Evolutionary conservation across 2,888 invertebrate species (phyloP).

Genomic region (Argyresthia goedartella): DNA sequence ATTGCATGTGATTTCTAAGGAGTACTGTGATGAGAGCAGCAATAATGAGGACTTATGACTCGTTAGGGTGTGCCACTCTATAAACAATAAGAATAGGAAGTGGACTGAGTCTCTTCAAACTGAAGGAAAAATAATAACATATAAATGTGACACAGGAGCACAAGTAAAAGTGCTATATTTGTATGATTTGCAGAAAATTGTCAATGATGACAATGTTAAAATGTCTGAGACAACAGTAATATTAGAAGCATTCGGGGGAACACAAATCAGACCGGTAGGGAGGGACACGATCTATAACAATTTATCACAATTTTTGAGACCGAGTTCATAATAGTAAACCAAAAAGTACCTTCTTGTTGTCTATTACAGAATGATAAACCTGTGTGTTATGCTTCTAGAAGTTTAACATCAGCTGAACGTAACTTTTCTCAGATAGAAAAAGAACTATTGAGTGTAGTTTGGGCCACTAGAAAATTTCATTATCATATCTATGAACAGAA

Average conservation of each 20-base stretch:
- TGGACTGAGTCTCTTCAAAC: not conserved
- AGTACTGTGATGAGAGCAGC: not conserved
- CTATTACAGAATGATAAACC: too few species aligned
- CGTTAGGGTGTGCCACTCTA: not conserved
- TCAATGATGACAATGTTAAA: not conserved
- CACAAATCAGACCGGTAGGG: not conserved
- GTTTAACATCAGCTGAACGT: too few species aligned
- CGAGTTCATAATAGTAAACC: conserved; percentile 5
- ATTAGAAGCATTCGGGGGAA: not conserved
- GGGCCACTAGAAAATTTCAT: too few species aligned
- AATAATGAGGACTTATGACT: not conserved
- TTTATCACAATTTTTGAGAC: not conserved
- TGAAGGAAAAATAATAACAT: not conserved
- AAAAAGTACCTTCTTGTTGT: too few species aligned
- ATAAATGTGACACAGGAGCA: not conserved
- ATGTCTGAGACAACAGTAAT: not conserved
- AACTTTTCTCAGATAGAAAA: too few species aligned
- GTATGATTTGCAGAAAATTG: not conserved
- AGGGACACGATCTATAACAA: too few species aligned
- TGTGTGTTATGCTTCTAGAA: too few species aligned
- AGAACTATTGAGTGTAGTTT: too few species aligned
- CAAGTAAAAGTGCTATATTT: not conserved
- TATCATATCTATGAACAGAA: too few species aligned
- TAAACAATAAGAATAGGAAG: not conserved
- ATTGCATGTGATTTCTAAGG: not conserved